Conservation (phyloP, 2,888 invertebrate species). For the Terebella lapidaria region DNA sequence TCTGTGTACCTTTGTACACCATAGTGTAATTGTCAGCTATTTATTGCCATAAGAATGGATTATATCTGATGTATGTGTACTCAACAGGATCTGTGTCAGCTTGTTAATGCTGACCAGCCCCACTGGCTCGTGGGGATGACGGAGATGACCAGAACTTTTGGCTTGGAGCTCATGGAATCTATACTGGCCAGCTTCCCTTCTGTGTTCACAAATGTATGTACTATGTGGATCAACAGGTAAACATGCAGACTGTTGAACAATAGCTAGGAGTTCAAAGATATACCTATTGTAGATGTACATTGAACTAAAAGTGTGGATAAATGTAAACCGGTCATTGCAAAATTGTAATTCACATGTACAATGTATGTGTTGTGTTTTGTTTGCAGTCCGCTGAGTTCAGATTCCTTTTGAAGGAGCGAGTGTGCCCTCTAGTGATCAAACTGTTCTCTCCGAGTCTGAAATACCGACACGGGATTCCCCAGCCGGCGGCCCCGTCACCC, state of each 20-base stretch:
- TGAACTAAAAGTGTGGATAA: neutral
- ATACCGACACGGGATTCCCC: conserved; percentile 61
- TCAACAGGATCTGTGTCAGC: conserved; percentile 88
- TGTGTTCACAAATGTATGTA: conserved; percentile 54
- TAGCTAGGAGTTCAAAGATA: neutral
- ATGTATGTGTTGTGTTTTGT: neutral
- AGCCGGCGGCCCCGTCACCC: conserved; percentile 28
- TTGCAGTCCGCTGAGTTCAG: conserved; percentile 85
- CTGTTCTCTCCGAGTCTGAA: conserved; percentile 98
- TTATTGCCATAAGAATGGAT: too few species aligned
- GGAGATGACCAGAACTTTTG: conserved; percentile 95
- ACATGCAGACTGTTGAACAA: too few species aligned
- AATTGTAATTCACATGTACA: neutral
- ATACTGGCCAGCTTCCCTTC: conserved; percentile 66
- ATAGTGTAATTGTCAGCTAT: too few species aligned
- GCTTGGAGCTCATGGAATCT: conserved; percentile 88
- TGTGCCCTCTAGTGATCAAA: conserved; percentile 96
- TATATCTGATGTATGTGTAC: too few species aligned
- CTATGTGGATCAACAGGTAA: too few species aligned
- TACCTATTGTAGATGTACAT: neutral
- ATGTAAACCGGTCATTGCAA: neutral
- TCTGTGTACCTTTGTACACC: too few species aligned
- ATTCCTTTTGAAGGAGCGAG: conserved; percentile 88
- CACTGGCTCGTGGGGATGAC: conserved; percentile 92
- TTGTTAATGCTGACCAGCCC: conserved; percentile 94